Conservation (phyloP, 2,797 vertebrate species). For the Liparis tanakae region DNA sequence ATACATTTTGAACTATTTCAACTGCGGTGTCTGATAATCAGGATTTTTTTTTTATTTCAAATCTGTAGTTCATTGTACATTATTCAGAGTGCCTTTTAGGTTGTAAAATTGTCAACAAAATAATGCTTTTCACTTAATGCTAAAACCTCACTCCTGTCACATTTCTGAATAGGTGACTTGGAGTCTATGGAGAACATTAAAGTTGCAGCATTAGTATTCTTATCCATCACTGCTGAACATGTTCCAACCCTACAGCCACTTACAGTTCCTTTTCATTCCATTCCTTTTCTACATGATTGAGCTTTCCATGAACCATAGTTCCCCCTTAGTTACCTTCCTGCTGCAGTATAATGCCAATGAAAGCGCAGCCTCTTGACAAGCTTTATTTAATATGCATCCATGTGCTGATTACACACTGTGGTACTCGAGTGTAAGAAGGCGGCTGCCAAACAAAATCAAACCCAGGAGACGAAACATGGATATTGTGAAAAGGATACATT, state of each 20-base stretch:
- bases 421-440: constrained; percentile 2
- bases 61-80: neutral
- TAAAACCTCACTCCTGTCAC: too few species aligned
- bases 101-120: neutral
- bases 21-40: neutral
- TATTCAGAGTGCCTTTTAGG: neutral
- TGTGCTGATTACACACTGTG: neutral
- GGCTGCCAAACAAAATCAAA: constrained; percentile 8
- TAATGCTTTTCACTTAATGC: neutral
- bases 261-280: neutral
- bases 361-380: neutral
- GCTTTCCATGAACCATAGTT: neutral
- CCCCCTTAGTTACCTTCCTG: neutral
- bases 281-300: neutral
- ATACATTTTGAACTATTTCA: neutral
- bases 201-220: neutral
- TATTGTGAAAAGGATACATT: constrained; percentile 1
- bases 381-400: neutral
- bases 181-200: neutral
- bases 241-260: neutral
- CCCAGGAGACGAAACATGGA: constrained; percentile 6
- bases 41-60: neutral
- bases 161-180: neutral
- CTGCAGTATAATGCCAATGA: neutral
- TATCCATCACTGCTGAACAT: neutral